These are phyloP conservation scores for Notarius quadriscutis DNA, from an alignment of 2,113 vertebrate genomes.

Conservation along the genomic window DNA sequence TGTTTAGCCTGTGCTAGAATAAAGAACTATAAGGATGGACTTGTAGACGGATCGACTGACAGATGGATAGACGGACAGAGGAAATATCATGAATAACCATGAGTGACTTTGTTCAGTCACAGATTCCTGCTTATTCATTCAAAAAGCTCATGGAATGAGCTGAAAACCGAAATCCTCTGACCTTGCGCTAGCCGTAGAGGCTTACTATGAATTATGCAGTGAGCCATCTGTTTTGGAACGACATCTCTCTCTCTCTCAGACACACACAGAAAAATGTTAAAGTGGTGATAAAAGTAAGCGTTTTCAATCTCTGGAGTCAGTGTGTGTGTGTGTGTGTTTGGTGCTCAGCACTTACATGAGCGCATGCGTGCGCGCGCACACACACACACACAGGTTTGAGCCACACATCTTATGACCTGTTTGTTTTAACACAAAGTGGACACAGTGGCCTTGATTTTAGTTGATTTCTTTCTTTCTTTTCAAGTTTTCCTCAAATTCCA, in stretches of 20 bases:
- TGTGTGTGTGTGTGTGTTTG: background rate
- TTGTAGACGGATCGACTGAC: background rate
- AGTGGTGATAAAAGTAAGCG: background rate
- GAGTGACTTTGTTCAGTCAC: background rate
- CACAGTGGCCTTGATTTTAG: background rate
- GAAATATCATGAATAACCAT: slow-evolving; percentile 34
- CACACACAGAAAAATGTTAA: background rate
- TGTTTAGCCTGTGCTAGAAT: background rate
- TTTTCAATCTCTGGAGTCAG: background rate
- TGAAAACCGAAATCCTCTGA: slow-evolving; percentile 35
- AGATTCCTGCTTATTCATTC: slow-evolving; percentile 51
- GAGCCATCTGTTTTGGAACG: slow-evolving; percentile 47
- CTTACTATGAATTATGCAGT: slow-evolving; percentile 52
- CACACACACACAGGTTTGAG: background rate
- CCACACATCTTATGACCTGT: background rate
- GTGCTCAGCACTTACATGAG: background rate
- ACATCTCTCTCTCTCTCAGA: background rate
- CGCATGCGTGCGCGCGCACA: background rate
- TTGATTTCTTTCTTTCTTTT: background rate
- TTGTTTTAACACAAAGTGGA: background rate
- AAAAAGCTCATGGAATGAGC: slow-evolving; percentile 15
- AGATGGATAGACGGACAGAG: background rate
- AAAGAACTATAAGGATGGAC: background rate
- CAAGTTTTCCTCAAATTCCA: background rate
- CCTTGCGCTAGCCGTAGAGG: slow-evolving; percentile 39